phyloP scores from a whole-genome alignment of 1,140 invertebrate genomes.

The Globodera rostochiensis region DNA sequence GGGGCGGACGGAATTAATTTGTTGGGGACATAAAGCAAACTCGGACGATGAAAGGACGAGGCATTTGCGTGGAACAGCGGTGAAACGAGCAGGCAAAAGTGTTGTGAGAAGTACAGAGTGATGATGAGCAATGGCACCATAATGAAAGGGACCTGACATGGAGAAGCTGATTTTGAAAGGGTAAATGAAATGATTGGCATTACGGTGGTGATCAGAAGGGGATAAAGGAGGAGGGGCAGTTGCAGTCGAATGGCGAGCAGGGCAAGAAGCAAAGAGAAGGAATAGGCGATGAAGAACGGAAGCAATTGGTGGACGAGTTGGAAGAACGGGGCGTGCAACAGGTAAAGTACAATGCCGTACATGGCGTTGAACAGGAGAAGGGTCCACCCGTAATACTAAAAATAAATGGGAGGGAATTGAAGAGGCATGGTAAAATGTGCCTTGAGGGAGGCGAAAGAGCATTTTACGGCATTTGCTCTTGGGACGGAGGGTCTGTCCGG shows the following conservation, averaged over 20 bases:
- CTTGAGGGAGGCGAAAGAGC: no score
- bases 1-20: not conserved
- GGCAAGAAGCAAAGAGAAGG: not conserved
- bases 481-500: no score
- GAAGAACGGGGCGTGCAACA: not conserved
- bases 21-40: not conserved
- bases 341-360: slow-evolving; percentile 20
- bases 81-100: not conserved
- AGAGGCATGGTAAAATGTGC: not conserved
- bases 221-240: not conserved
- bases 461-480: no score
- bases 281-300: slow-evolving; percentile 8
- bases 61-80: not conserved
- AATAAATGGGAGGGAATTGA: not conserved
- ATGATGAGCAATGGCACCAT: not conserved
- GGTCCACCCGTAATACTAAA: slow-evolving; percentile 8
- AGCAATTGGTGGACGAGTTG: slow-evolving; percentile 9
- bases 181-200: not conserved
- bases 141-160: slow-evolving; percentile 7
- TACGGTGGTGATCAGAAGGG: slow-evolving; percentile 11
- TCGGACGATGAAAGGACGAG: not conserved
- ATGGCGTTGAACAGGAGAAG: slow-evolving; percentile 13
- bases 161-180: not conserved
- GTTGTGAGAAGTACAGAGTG: not conserved
- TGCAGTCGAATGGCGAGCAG: slow-evolving; percentile 1